Percentiles rank a stretch among this genome's conserved stretches.
phyloP scores from a whole-genome alignment of 2,797 vertebrate genomes.

The Lithobates sylvaticus region DNA sequence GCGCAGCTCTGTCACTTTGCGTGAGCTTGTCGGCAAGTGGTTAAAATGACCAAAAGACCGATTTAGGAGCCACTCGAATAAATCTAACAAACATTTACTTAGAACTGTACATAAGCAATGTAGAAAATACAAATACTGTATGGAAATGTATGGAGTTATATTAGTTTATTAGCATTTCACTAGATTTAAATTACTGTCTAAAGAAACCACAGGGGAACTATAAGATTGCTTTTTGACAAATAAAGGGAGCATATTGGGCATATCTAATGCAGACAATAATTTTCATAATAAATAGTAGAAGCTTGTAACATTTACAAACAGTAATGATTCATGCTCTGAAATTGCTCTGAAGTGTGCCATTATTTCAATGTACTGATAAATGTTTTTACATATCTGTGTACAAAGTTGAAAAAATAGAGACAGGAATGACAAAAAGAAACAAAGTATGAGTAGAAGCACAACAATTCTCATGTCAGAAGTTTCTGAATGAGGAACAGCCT shows the following conservation, averaged over 20 bases:
- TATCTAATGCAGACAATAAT: not conserved
- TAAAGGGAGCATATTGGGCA: not conserved
- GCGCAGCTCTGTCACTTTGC: no score
- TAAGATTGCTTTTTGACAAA: not conserved
- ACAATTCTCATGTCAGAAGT: not conserved
- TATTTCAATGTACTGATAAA: not conserved
- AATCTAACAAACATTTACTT: no score
- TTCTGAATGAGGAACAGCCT: no score
- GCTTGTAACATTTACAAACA: not conserved
- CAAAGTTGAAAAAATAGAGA: not conserved
- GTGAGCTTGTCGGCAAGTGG: no score
- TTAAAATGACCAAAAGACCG: no score
- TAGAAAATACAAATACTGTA: not conserved
- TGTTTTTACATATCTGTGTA: no score
- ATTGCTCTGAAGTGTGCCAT: not conserved
- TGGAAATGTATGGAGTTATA: not conserved
- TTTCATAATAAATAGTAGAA: not conserved
- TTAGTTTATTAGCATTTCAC: no score
- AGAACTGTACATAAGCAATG: not conserved
- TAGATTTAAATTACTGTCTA: no score
- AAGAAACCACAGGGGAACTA: not conserved
- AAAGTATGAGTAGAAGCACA: not conserved
- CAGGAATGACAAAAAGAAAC: not conserved
- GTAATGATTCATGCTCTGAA: not conserved
- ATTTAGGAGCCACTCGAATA: no score